A percentile compares a stretch with the other conserved stretches of the same genome.
Conservation (phyloP, 2,888 invertebrate species). For the Meiosimyza platycephala region DNA sequence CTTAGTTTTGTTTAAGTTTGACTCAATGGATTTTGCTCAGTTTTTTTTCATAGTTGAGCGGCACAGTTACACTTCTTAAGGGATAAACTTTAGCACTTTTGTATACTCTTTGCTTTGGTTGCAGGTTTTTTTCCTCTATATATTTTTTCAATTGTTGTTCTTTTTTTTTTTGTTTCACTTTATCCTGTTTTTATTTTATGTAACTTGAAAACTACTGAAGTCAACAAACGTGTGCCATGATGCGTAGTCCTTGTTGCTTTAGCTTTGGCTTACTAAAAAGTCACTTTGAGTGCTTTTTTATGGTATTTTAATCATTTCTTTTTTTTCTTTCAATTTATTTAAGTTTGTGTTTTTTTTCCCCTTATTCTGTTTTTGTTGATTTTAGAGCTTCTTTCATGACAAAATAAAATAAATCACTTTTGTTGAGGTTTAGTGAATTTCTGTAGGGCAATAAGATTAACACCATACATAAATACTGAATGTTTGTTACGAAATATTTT, state of each 20-base stretch:
- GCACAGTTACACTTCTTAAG: background rate
- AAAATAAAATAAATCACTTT: too few relatives aligned
- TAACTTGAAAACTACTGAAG: background rate
- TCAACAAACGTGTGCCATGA: conserved; percentile 20
- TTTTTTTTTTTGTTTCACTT: background rate
- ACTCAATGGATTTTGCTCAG: conserved; percentile 1
- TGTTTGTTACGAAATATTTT: too few relatives aligned
- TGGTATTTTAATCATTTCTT: background rate
- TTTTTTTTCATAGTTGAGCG: background rate
- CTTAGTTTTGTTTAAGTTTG: conserved; percentile 13
- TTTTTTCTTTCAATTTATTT: too few relatives aligned
- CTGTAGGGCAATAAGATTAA: too few relatives aligned
- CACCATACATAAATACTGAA: too few relatives aligned
- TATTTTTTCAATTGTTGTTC: too few relatives aligned
- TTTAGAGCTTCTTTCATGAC: too few relatives aligned
- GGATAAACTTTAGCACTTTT: conserved; percentile 5
- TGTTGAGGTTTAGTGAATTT: too few relatives aligned
- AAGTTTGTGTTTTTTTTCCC: too few relatives aligned
- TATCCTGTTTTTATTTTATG: background rate
- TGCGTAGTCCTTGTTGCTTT: conserved; percentile 8
- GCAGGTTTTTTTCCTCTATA: too few relatives aligned
- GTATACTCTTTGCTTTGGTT: background rate
- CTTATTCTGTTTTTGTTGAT: too few relatives aligned
- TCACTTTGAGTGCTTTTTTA: conserved; percentile 1
- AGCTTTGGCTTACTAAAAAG: background rate